Percentiles rank a stretch among this genome's conserved stretches.
Conservation (phyloP, 2,797 vertebrate genomes). For the Phoeniculus purpureus region DNA sequence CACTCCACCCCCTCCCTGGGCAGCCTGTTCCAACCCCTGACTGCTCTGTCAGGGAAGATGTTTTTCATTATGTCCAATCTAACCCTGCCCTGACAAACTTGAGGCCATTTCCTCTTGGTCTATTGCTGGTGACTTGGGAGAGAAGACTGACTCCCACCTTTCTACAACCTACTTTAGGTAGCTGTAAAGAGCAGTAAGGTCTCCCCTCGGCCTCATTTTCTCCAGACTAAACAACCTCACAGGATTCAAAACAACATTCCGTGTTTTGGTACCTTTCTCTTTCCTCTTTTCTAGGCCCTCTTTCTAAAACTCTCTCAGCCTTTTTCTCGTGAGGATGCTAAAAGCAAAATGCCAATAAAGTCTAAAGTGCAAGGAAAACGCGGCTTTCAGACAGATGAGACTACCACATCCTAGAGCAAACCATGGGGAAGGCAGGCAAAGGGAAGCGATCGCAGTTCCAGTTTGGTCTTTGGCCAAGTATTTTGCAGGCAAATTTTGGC, state of each 20-base stretch:
- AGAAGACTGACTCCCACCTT: no score
- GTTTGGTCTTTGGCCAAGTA: constrained; percentile 61
- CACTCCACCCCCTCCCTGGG: no score
- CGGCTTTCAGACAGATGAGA: not conserved
- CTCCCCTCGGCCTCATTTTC: no score
- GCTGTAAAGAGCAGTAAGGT: no score
- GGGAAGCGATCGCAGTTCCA: constrained; percentile 5
- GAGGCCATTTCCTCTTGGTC: no score
- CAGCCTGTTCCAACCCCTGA: no score
- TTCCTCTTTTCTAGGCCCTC: not conserved
- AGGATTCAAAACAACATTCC: not conserved
- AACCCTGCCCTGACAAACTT: no score
- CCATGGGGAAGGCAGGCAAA: constrained; percentile 46
- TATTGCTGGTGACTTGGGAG: no score
- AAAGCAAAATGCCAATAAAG: not conserved
- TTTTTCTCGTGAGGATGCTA: not conserved
- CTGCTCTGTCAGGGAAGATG: no score
- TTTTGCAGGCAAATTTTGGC: constrained; percentile 67
- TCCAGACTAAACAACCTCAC: no score
- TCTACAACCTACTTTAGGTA: no score
- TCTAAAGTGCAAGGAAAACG: not conserved
- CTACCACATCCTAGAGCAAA: not conserved
- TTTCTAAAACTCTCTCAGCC: not conserved
- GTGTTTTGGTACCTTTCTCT: not conserved
- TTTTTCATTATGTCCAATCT: no score